phyloP scores from a whole-genome alignment of 2,888 invertebrate genomes.

The Poecilus cupreus region DNA sequence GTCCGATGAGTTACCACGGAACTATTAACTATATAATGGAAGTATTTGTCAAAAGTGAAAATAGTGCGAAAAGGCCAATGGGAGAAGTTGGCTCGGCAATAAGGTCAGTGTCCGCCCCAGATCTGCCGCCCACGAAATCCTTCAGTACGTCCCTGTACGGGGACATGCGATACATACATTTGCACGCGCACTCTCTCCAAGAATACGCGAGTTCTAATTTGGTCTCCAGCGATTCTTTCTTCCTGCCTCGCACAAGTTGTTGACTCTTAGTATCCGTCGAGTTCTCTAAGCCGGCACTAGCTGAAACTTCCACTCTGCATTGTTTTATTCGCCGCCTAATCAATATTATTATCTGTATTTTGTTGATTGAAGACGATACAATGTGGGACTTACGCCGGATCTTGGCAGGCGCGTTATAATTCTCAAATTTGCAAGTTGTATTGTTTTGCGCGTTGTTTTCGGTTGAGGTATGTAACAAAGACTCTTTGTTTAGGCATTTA shows the following conservation, averaged over 20 bases:
- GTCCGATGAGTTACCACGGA: no score
- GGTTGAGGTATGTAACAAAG: slow-evolving; percentile 26
- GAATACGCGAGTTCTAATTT: slow-evolving; percentile 53
- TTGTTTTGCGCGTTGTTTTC: slow-evolving; percentile 30
- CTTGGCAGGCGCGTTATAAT: not conserved
- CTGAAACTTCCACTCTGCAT: not conserved
- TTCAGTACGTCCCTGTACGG: slow-evolving; percentile 27
- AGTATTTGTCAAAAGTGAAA: no score
- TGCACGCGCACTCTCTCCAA: slow-evolving; percentile 47
- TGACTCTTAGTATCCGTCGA: slow-evolving; percentile 37
- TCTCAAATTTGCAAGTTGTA: slow-evolving; percentile 29
- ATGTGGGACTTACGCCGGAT: slow-evolving; percentile 16
- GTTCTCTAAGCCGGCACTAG: slow-evolving; percentile 18
- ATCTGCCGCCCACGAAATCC: not conserved
- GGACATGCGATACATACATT: slow-evolving; percentile 48
- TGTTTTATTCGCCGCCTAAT: not conserved
- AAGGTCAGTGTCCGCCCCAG: slow-evolving; percentile 23
- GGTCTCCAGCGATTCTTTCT: slow-evolving; percentile 39
- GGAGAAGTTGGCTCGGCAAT: not conserved
- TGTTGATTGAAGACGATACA: slow-evolving; percentile 22
- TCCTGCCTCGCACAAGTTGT: slow-evolving; percentile 33
- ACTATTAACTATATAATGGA: no score
- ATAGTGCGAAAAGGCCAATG: not conserved
- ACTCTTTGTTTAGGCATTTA: slow-evolving; percentile 6
- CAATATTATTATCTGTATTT: not conserved